These are phyloP conservation scores for Cybosia mesomella DNA, from an alignment of 2,888 invertebrate species.

Conservation along the genomic window DNA sequence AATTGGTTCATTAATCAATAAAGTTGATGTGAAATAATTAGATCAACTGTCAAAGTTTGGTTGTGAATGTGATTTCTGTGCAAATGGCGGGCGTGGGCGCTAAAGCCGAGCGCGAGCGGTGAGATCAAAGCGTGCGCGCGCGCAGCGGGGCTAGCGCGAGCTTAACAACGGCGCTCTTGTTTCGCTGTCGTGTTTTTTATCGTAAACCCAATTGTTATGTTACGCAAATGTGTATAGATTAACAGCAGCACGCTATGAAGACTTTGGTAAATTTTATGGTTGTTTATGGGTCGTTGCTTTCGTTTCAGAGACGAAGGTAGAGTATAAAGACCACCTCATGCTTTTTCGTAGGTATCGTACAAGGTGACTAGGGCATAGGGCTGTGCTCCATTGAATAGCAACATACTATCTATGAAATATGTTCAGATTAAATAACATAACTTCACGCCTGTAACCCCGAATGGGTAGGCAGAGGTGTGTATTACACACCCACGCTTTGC, in stretches of 20 bases:
- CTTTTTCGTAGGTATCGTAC: too few relatives aligned
- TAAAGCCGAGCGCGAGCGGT: too few relatives aligned
- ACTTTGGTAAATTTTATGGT: neutral
- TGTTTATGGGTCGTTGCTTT: neutral
- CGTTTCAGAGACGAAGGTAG: too few relatives aligned
- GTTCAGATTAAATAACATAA: too few relatives aligned
- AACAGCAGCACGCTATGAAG: neutral
- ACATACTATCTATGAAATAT: too few relatives aligned
- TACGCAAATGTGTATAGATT: constrained; percentile 38
- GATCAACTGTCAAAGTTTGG: constrained; percentile 46
- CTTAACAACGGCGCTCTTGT: constrained; percentile 46
- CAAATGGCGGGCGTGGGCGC: constrained; percentile 68
- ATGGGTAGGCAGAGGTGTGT: too few relatives aligned
- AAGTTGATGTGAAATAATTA: constrained; percentile 41
- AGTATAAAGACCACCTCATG: too few relatives aligned
- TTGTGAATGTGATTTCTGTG: constrained; percentile 65
- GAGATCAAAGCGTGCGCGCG: constrained; percentile 56
- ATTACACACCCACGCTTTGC: too few relatives aligned
- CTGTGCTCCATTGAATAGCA: too few relatives aligned
- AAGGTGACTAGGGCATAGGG: neutral
- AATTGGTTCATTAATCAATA: constrained; percentile 49
- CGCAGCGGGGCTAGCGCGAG: constrained; percentile 57
- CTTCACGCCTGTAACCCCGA: too few relatives aligned
- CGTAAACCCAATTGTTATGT: constrained; percentile 34
- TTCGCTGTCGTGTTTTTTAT: constrained; percentile 31